Evolutionary conservation across 2,113 vertebrate genomes (phyloP).

Genomic region (Emydocephalus ijimae): DNA sequence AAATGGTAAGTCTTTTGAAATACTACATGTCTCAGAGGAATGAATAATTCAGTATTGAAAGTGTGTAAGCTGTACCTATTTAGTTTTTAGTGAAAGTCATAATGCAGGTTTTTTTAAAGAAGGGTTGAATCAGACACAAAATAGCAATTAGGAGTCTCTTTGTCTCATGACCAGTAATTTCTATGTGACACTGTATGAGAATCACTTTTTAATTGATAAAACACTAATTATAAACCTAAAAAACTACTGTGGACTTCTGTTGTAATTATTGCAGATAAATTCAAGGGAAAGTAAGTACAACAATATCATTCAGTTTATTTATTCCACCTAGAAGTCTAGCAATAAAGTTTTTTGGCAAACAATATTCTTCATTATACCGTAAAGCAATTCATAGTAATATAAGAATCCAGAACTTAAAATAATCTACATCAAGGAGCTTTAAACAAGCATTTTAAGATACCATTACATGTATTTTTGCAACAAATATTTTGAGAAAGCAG

Average conservation of each 20-base stretch:
- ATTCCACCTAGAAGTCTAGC: neutral
- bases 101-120: neutral
- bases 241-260: neutral
- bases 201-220: neutral
- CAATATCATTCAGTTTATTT: neutral
- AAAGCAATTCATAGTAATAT: neutral
- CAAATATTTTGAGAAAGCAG: neutral
- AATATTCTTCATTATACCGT: neutral
- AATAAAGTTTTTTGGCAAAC: neutral
- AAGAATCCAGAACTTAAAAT: neutral
- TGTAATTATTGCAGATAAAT: neutral
- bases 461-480: neutral
- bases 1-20: conserved; percentile 75
- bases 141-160: neutral
- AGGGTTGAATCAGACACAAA: neutral
- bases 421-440: neutral
- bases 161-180: neutral
- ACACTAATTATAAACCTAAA: neutral
- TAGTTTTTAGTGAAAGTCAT: neutral
- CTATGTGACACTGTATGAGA: neutral
- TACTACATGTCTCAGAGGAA: neutral
- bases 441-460: neutral
- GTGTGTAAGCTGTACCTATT: neutral
- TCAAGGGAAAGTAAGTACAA: neutral
- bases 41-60: neutral